phyloP scores from a whole-genome alignment of 1,140 invertebrate genomes.

The Polypedilum vanderplanki region DNA sequence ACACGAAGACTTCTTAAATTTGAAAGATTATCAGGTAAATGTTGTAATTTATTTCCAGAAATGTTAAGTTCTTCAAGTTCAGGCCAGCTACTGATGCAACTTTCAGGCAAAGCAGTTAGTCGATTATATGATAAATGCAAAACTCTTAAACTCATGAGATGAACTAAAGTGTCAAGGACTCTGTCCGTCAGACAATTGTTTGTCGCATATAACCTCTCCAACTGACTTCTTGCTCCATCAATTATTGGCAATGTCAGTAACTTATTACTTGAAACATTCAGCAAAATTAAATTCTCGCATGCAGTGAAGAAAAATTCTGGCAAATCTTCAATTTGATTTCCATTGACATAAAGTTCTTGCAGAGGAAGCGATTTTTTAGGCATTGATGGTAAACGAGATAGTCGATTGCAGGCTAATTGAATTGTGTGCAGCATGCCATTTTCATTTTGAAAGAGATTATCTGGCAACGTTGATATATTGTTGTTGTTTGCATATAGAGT shows the following conservation, averaged over 20 bases:
- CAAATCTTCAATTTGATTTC: constrained; percentile 63
- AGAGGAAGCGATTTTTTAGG: constrained; percentile 58
- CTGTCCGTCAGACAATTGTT: constrained; percentile 70
- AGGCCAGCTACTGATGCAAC: constrained; percentile 64
- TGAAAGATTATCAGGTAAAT: constrained; percentile 67
- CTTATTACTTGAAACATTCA: constrained; percentile 74
- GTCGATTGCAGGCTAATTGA: constrained; percentile 67
- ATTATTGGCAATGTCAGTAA: constrained; percentile 56
- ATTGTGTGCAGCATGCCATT: constrained; percentile 60
- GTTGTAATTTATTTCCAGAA: constrained; percentile 71
- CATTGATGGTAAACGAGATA: constrained; percentile 60
- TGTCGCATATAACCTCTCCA: constrained; percentile 68
- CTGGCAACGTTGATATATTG: constrained; percentile 57
- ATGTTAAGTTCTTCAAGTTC: constrained; percentile 74
- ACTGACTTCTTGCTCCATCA: constrained; percentile 51
- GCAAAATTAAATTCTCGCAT: constrained; percentile 58
- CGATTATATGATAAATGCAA: constrained; percentile 74
- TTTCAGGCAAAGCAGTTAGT: constrained; percentile 63
- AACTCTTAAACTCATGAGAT: constrained; percentile 56
- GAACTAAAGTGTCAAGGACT: constrained; percentile 59
- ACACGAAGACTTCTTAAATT: constrained; percentile 63
- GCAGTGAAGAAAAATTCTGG: constrained; percentile 69
- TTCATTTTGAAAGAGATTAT: constrained; percentile 64
- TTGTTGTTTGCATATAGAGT: constrained; percentile 71
- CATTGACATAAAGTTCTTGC: constrained; percentile 65